These are phyloP conservation scores for Hucho hucho DNA, from an alignment of 2,113 vertebrate genomes.

Conservation along the genomic window DNA sequence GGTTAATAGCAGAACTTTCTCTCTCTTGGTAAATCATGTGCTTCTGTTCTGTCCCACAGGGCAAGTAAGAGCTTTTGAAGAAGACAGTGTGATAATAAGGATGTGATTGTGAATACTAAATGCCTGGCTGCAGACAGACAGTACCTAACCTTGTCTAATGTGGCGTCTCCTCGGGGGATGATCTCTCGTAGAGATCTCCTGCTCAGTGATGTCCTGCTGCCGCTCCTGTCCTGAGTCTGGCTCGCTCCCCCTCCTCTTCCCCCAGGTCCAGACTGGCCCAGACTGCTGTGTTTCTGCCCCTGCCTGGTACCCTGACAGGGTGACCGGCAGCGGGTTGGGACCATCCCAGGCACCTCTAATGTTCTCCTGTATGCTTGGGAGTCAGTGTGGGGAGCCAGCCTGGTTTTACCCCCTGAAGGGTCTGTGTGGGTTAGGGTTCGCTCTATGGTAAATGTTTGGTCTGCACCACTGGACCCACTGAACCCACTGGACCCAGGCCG, in stretches of 20 bases:
- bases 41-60: neutral
- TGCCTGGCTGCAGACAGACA: neutral
- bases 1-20: constrained; percentile 11
- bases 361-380: constrained; percentile 13
- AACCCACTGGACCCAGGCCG: constrained; percentile 27
- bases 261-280: constrained; percentile 8
- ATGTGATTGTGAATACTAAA: constrained; percentile 4
- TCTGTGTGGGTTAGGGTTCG: neutral
- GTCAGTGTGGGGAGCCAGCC: constrained; percentile 6
- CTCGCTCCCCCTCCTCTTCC: constrained; percentile 15
- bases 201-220: constrained; percentile 55
- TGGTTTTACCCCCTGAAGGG: neutral
- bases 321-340: constrained; percentile 65
- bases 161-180: constrained; percentile 25
- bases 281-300: constrained; percentile 12
- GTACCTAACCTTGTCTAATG: constrained; percentile 44
- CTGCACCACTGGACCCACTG: constrained; percentile 12
- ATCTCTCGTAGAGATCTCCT: constrained; percentile 64
- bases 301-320: constrained; percentile 38
- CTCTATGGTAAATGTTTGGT: constrained; percentile 24
- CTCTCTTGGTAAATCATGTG: constrained; percentile 4
- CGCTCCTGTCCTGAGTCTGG: constrained; percentile 15
- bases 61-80: neutral
- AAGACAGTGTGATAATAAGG: neutral
- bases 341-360: constrained; percentile 32